Percentiles rank a stretch among this genome's conserved stretches.
These are phyloP conservation scores for Pseudachorutes palmiensis DNA, from an alignment of 1,140 invertebrate genomes.

Conservation along the genomic window DNA sequence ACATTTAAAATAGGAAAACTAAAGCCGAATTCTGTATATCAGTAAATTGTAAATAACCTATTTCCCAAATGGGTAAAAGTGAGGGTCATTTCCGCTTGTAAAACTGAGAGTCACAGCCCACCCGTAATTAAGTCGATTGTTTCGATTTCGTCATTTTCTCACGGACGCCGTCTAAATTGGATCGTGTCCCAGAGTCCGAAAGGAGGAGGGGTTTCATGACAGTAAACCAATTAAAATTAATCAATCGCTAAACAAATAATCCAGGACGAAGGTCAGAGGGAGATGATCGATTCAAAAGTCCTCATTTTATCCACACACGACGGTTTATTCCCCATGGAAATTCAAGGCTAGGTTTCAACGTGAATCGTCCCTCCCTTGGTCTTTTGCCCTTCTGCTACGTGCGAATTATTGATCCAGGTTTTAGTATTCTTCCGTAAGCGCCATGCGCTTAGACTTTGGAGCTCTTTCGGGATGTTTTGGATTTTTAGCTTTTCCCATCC, in stretches of 20 bases:
- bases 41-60: no score
- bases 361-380: neutral
- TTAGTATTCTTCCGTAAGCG: neutral
- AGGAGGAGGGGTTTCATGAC: neutral
- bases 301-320: neutral
- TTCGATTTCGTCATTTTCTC: no score
- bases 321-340: neutral
- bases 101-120: no score
- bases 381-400: neutral
- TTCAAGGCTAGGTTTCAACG: neutral
- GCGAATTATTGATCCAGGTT: neutral
- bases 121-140: no score
- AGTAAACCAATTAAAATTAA: neutral
- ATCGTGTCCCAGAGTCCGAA: no score
- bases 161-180: no score
- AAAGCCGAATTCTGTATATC: no score
- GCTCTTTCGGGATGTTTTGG: no score
- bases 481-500: no score
- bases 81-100: no score
- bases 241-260: neutral
- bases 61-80: no score
- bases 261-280: neutral
- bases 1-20: no score
- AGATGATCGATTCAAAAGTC: neutral
- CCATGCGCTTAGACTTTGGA: neutral